Percentiles rank a stretch among this genome's conserved stretches.
These are phyloP conservation scores for Alauda arvensis DNA, from an alignment of 2,797 vertebrate genomes.

Conservation along the genomic window DNA sequence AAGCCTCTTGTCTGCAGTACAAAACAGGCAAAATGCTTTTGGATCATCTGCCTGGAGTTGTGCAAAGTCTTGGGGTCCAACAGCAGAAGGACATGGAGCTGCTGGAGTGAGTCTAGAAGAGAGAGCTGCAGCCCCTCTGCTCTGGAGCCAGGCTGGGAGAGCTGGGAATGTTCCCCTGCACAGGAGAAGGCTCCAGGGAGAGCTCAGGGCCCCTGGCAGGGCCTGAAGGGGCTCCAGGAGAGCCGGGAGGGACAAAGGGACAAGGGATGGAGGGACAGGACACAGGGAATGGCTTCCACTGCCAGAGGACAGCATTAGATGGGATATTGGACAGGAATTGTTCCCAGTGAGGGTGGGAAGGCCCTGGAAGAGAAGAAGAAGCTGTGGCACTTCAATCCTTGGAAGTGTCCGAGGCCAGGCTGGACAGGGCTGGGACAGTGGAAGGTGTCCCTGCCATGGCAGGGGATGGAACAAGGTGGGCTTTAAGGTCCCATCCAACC, in stretches of 20 bases:
- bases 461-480: background rate
- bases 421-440: rapidly evolving
- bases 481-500: background rate
- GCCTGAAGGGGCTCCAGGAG: background rate
- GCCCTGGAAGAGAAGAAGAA: background rate
- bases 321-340: background rate
- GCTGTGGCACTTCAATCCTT: background rate
- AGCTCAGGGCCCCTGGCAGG: background rate
- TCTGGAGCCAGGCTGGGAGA: background rate
- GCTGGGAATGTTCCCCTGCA: background rate
- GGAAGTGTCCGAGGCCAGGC: background rate
- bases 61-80: too few species aligned
- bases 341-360: rapidly evolving
- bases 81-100: rapidly evolving
- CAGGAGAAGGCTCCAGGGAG: background rate
- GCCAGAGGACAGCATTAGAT: background rate
- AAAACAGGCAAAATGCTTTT: rapidly evolving
- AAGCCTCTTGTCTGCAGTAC: background rate
- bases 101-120: background rate
- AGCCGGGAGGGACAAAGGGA: background rate
- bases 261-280: background rate
- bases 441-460: background rate
- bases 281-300: background rate
- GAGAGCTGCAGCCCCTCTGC: background rate
- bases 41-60: background rate